phyloP scores from a whole-genome alignment of 2,113 vertebrate genomes.

The Regulus satrapa region DNA sequence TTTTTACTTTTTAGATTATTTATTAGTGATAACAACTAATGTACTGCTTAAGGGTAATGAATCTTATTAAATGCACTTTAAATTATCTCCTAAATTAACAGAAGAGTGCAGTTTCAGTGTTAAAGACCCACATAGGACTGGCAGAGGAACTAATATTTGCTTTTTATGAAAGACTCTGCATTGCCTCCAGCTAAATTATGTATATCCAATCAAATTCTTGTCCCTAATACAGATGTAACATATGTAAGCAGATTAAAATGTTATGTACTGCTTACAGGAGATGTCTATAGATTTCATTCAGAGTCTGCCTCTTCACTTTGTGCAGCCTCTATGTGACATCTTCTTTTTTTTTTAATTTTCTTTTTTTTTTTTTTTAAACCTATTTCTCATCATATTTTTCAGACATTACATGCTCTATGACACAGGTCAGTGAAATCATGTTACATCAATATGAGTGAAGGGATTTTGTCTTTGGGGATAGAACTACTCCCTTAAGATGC shows the following conservation, averaged over 20 bases:
- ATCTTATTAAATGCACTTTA: conserved; percentile 33
- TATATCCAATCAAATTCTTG: neutral
- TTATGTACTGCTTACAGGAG: neutral
- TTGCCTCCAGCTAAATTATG: conserved; percentile 27
- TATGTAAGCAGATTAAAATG: conserved; percentile 14
- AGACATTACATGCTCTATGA: neutral
- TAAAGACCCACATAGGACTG: conserved; percentile 9
- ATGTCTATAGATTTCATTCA: neutral
- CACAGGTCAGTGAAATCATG: neutral
- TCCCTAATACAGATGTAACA: neutral
- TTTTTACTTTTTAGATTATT: conserved; percentile 36
- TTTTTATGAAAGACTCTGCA: neutral
- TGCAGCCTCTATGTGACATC: neutral
- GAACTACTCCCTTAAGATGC: neutral
- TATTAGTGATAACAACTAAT: conserved; percentile 48
- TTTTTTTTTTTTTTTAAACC: neutral
- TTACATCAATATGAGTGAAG: neutral
- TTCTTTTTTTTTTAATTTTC: neutral
- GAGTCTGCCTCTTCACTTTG: neutral
- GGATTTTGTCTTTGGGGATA: neutral
- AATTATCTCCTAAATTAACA: conserved; percentile 50
- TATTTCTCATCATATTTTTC: neutral
- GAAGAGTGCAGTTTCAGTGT: neutral
- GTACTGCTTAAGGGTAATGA: conserved; percentile 56
- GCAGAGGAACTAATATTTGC: conserved; percentile 26